A percentile compares a stretch with the other conserved stretches of the same genome.
These are phyloP conservation scores for Pheosia tremula DNA, from an alignment of 2,888 invertebrate species.

Conservation along the genomic window DNA sequence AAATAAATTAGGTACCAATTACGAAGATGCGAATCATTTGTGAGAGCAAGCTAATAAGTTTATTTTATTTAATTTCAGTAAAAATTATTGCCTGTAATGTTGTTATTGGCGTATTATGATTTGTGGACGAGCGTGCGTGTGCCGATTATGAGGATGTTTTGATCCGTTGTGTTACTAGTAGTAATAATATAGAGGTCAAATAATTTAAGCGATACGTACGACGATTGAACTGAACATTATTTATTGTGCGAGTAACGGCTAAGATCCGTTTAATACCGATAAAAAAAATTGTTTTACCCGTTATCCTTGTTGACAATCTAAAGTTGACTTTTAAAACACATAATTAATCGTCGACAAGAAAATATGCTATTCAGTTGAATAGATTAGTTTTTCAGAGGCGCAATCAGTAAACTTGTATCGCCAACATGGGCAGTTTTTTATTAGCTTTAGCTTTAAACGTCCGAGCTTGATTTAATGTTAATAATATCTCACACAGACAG, in stretches of 20 bases:
- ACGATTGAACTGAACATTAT: neutral
- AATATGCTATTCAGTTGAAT: neutral
- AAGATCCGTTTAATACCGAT: neutral
- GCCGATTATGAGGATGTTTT: slow-evolving; percentile 18
- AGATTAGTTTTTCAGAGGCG: neutral
- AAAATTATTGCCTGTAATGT: slow-evolving; percentile 27
- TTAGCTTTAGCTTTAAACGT: too few species aligned
- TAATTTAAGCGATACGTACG: slow-evolving; percentile 20
- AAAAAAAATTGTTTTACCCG: neutral
- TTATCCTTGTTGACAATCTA: neutral
- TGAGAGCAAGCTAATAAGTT: neutral
- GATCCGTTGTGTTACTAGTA: slow-evolving; percentile 13
- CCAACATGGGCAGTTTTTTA: too few species aligned
- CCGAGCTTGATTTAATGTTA: too few species aligned
- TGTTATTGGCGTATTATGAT: slow-evolving; percentile 19
- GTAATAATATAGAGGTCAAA: slow-evolving; percentile 19
- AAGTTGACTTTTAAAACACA: neutral
- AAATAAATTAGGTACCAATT: neutral
- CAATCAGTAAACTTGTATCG: neutral
- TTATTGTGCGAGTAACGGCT: neutral
- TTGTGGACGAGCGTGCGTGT: slow-evolving; percentile 8
- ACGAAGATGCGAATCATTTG: neutral
- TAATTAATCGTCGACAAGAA: neutral
- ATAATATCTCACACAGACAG: too few species aligned
- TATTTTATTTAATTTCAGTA: slow-evolving; percentile 13